Evolutionary conservation across 2,113 vertebrate species (phyloP), one percentile per base, ranked within the genome.

Genomic region (Centropus unirufus): DNA sequence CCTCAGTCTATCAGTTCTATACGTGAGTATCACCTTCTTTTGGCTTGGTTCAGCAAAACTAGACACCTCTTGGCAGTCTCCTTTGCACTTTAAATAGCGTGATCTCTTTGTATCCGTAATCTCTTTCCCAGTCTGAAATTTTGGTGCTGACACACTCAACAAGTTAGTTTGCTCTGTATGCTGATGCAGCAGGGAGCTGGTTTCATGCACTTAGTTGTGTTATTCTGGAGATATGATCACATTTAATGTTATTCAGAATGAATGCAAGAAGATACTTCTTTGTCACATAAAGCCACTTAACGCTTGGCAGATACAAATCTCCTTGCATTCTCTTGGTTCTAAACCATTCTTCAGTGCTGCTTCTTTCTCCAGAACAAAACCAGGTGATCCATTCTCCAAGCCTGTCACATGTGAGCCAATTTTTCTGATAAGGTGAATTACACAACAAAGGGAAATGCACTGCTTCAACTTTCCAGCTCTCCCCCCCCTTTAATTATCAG

Each of bases 381-480:
- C 92, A 88, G 82, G 78, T n/a, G 32, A 93, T 36, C 59, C 66
- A 16, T 72, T 12, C 55, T 86, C 61, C 76, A 92, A 90, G 95
- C 76, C 64, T 90, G 76, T 23, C 59, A 68, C 24, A 40, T 5
- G 11, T 16, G 14, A 78, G 64, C 68, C 89, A 34, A 22, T 96
- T 91, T 91, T 95, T 86, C 85, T 75, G 79, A 88, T 94, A 96
- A 97, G 94, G 94, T 78, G 81, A 83, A 90, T 75, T 74, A 81
- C 36, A 81, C 79, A 96, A 84, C 70, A 96, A 94, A 93, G 70
- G 39, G 15, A 87, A 83, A 86, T 12, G 17, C 47, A 49, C 34
- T 76, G 70, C 39, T 76, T 87, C 73, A 87, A 19, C 29, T 59
- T 26, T 54, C 13, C 51, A 36, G n/a, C n/a, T n/a, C n/a, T n/a